Base-by-base conservation (phyloP, 2,113 vertebrate genomes). In the Chaetops frenatus region DNA sequence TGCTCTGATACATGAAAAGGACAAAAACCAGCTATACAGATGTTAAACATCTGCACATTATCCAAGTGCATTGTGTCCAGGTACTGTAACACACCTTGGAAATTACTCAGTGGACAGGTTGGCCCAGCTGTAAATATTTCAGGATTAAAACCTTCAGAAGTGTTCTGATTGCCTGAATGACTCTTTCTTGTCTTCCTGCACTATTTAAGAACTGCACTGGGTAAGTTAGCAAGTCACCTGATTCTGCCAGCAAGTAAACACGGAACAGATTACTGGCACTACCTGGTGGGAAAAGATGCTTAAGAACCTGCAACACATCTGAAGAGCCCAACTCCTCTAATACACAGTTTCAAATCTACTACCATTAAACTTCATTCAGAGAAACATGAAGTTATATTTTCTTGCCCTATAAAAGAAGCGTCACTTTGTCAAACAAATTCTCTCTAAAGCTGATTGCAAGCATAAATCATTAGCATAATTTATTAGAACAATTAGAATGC, bases 401-500 rank as follows among this genome's bases (percentile, higher is more conserved):
- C 38, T 90, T 48, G 57, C 62, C 87, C 19, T 56, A 21, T 81
- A 93, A 81, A 86, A 97, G 61, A 94, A 95, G 65, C 78, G 92
- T 92, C 94, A 96, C 74, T 94, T 77, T 77, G 48, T 90, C 90
- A 89, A 94, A 93, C 82, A 83, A 95, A 96, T 97, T 94, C 86
- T 95, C 94, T 72, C 51, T 92, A 96, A 95, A 94, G 47, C 67
- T 77, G 91, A 97, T 70, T 91, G 44, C 66, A 94, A 66, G 79
- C 60, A 92, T 81, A 95, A 94, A 78, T 33, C 85, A 95, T 96
- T 96, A 96, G 88, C 89, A 88, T 95, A 97, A 97, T 94, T 97
- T 97, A 98, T 98, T 96, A 96, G 86, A 96, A 96, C 81, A 95
- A 97, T 98, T 97, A 97, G 82, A 96, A 97, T 29, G 51, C 94